A percentile compares a stretch with the other conserved stretches of the same genome.
Evolutionary conservation across 2,113 vertebrate genomes (phyloP).

Genomic region (Pionites leucogaster): DNA sequence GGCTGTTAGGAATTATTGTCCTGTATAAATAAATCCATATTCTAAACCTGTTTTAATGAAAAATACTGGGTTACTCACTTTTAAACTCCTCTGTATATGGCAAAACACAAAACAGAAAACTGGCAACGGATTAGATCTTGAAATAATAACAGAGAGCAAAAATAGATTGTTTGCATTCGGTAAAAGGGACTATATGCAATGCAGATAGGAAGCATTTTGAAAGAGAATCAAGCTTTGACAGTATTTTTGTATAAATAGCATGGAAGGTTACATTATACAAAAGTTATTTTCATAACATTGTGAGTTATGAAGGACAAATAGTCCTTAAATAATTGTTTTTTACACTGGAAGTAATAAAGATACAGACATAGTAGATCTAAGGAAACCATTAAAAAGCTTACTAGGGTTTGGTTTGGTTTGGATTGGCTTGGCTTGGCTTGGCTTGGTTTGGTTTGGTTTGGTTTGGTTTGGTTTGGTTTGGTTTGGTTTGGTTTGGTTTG

Average conservation of each 20-base stretch:
- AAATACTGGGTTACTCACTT: background rate
- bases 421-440: no score
- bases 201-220: background rate
- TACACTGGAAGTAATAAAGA: background rate
- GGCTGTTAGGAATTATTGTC: background rate
- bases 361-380: background rate
- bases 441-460: background rate
- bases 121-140: background rate
- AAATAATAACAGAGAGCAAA: background rate
- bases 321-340: background rate
- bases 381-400: background rate
- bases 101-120: background rate
- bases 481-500: background rate
- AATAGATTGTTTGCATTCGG: background rate
- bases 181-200: background rate
- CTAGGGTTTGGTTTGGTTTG: fast-evolving
- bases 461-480: no score
- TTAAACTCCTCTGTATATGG: background rate
- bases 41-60: background rate
- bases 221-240: background rate
- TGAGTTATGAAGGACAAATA: background rate
- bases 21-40: background rate
- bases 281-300: background rate
- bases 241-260: background rate
- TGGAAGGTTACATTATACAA: background rate